These are phyloP conservation scores for Musca domestica DNA, from an alignment of 1,140 invertebrate species.

Conservation along the genomic window DNA sequence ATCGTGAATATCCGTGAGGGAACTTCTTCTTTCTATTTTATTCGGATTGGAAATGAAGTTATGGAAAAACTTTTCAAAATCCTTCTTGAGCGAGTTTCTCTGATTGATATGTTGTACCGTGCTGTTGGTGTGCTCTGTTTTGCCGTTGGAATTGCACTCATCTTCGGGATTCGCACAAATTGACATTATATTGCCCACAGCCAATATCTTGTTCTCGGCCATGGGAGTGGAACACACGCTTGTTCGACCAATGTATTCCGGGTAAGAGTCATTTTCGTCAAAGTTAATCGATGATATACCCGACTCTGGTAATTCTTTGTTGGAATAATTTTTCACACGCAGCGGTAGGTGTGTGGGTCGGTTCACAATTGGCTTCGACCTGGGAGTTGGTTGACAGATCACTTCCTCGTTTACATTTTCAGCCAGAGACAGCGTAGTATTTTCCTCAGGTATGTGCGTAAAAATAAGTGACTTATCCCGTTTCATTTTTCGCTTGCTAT, in stretches of 20 bases:
- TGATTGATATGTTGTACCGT: not conserved
- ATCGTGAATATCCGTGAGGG: slow-evolving; percentile 59
- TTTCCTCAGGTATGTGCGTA: slow-evolving; percentile 73
- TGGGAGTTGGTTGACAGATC: not conserved
- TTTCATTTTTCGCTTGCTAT: slow-evolving; percentile 62
- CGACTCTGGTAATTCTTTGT: slow-evolving; percentile 58
- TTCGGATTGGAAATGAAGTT: slow-evolving; percentile 49
- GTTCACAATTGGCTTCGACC: slow-evolving; percentile 37
- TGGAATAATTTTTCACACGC: slow-evolving; percentile 58
- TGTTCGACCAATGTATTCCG: slow-evolving; percentile 62
- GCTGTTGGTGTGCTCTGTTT: not conserved
- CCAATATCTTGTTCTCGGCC: slow-evolving; percentile 70
- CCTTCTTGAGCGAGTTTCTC: slow-evolving; percentile 33
- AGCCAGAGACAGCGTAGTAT: slow-evolving; percentile 30
- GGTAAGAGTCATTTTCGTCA: slow-evolving; percentile 51
- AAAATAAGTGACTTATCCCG: slow-evolving; percentile 74
- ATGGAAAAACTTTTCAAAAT: slow-evolving; percentile 51
- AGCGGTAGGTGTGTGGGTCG: slow-evolving; percentile 60
- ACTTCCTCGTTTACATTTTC: slow-evolving; percentile 14
- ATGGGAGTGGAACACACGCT: slow-evolving; percentile 74
- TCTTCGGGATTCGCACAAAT: slow-evolving; percentile 62
- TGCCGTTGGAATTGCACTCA: slow-evolving; percentile 27
- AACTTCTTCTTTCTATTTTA: slow-evolving; percentile 47
- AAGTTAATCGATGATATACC: slow-evolving; percentile 52
- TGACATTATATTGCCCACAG: slow-evolving; percentile 65